Evolutionary conservation across 2,113 vertebrate genomes (phyloP).

Genomic region (Hippolais icterina): DNA sequence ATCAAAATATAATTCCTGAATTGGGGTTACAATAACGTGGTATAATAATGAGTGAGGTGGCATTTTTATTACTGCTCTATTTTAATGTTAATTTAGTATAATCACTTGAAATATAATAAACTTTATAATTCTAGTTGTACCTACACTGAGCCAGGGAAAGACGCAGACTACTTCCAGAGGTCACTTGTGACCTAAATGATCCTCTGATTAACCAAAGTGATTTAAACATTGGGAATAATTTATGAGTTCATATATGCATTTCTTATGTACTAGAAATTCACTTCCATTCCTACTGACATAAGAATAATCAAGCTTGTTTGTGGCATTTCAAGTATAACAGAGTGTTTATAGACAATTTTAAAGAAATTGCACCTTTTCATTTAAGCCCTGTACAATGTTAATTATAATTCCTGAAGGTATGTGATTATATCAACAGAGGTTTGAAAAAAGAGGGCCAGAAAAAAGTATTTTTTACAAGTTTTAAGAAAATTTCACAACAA

Average conservation of each 20-base stretch:
- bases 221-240: neutral
- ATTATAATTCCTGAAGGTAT: neutral
- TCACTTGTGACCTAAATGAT: neutral
- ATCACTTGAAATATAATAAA: neutral
- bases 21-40: neutral
- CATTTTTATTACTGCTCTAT: neutral
- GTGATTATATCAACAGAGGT: neutral
- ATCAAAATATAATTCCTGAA: neutral
- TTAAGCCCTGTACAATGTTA: neutral
- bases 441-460: neutral
- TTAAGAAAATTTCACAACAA: neutral
- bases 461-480: neutral
- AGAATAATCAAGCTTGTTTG: neutral
- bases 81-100: neutral
- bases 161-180: neutral
- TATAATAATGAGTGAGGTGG: neutral
- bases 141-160: neutral
- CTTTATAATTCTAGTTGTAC: neutral
- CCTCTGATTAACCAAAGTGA: neutral
- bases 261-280: neutral
- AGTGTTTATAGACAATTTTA: neutral
- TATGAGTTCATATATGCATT: neutral
- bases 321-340: neutral
- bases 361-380: neutral
- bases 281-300: neutral